Evolutionary conservation across 2,113 vertebrate species (phyloP), one percentile per base, ranked within the genome.

Genomic region (Equus quagga): DNA sequence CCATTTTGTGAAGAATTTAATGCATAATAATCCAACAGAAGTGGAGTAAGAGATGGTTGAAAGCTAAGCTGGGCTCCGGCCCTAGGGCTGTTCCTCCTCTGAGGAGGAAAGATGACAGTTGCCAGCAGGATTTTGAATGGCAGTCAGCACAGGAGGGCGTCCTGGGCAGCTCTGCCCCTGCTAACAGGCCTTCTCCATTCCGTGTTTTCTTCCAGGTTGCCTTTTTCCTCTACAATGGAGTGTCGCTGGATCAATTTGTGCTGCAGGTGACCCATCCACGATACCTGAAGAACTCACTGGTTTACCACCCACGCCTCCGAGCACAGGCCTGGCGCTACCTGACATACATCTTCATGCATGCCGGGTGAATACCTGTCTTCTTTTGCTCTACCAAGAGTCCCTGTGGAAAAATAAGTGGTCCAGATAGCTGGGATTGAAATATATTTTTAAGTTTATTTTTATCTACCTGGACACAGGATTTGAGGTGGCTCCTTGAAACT

Each of bases 311-410:
- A 8, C 99, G 99, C 98, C 99, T 99, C 64, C 99, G 99, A 67
- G 99, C 98, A 0, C 99, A 99, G 98, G 99, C 99, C 83, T 99
- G 99, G 99, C 99, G 99, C 91, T 99, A 99, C 98, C 98, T 99
- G 98, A 99, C 99, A 78, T 99, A 99, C 98, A 99, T 99, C 98
- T 99, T 99, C 99, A 99, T 99, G 99, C 99, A 99, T 33, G 99
- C 99, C 5, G 99, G 99, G 99, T 99, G 98, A 99, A 99, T 99
- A 91, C 91, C 95, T 21, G 17, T 12, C 51, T 65, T 49, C 46
- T 51, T 41, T 13, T 0, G 0, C 33, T 33, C 46, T 62, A 0
- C 24, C 36, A 14, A 2, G 54, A 65, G 58, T 72, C 13, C 69
- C 36, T 65, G 0, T 23, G 15, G 82, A 72, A 91, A 91, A 86